Conservation (phyloP, 2,888 invertebrate genomes). For the Apodemia duryi region DNA sequence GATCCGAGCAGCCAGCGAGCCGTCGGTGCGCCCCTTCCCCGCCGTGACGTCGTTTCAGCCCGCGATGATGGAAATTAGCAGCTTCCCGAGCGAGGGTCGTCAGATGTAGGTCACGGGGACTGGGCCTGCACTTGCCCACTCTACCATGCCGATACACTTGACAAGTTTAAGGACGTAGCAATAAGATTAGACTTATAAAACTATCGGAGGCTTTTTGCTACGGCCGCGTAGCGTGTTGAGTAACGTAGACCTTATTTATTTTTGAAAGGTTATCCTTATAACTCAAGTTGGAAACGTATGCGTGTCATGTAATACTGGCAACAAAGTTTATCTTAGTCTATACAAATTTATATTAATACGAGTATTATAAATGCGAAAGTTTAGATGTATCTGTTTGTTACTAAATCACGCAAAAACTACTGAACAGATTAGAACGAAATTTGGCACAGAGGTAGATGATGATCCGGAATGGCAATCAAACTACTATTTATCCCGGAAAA, state of each 20-base stretch:
- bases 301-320: background rate
- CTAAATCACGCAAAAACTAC: no score
- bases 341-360: no score
- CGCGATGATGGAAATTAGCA: constrained; percentile 75
- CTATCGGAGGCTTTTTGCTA: constrained; percentile 18
- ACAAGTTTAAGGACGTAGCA: constrained; percentile 76
- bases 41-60: constrained; percentile 56
- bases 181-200: constrained; percentile 32
- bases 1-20: constrained; percentile 55
- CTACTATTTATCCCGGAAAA: no score
- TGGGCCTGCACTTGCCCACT: constrained; percentile 73
- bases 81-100: constrained; percentile 78
- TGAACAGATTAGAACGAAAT: no score
- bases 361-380: no score
- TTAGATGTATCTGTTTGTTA: no score
- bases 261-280: background rate
- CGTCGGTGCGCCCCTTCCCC: constrained; percentile 50
- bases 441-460: no score
- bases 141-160: constrained; percentile 68
- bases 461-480: no score
- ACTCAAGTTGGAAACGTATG: background rate
- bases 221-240: constrained; percentile 15
- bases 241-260: constrained; percentile 26
- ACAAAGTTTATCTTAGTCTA: no score
- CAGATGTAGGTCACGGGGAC: constrained; percentile 78